phyloP scores from a whole-genome alignment of 1,140 invertebrate species.

The Bombus cullumanus region DNA sequence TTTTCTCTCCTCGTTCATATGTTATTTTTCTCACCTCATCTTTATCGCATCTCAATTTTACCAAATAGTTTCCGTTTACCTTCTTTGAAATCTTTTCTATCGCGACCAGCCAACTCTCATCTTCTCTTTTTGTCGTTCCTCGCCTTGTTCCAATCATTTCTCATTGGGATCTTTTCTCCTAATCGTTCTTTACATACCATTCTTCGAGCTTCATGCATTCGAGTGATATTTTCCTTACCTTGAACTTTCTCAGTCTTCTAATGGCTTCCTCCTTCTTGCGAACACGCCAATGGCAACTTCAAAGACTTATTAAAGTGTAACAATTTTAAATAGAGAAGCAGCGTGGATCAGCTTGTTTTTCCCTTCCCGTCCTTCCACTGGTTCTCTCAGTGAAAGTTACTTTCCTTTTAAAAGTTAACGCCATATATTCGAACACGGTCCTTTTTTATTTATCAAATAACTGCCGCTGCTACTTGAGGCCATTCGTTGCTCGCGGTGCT shows the following conservation, averaged over 20 bases:
- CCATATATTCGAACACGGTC: conserved; percentile 71
- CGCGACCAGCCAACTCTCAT: background rate
- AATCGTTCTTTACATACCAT: background rate
- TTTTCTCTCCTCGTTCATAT: background rate
- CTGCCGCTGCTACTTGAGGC: conserved; percentile 32
- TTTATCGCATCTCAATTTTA: background rate
- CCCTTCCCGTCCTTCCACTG: background rate
- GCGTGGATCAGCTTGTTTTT: background rate
- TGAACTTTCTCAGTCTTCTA: conserved; percentile 12
- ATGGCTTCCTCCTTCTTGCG: conserved; percentile 50
- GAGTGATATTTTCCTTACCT: background rate
- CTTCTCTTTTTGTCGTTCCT: background rate
- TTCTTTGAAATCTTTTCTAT: background rate
- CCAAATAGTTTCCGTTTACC: background rate
- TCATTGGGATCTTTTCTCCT: background rate
- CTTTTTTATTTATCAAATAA: conserved; percentile 74
- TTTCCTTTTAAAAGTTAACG: conserved; percentile 77
- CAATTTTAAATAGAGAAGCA: conserved; percentile 72
- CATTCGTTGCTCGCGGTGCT: conserved; percentile 70
- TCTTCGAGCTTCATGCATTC: background rate
- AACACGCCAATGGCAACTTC: conserved; percentile 51
- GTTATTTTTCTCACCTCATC: background rate
- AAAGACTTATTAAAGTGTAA: conserved; percentile 73
- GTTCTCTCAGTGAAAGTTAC: conserved; percentile 21
- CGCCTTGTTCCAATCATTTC: no score